Evolutionary conservation across 2,113 vertebrate genomes (phyloP).

Genomic region (Trachemys scripta): DNA sequence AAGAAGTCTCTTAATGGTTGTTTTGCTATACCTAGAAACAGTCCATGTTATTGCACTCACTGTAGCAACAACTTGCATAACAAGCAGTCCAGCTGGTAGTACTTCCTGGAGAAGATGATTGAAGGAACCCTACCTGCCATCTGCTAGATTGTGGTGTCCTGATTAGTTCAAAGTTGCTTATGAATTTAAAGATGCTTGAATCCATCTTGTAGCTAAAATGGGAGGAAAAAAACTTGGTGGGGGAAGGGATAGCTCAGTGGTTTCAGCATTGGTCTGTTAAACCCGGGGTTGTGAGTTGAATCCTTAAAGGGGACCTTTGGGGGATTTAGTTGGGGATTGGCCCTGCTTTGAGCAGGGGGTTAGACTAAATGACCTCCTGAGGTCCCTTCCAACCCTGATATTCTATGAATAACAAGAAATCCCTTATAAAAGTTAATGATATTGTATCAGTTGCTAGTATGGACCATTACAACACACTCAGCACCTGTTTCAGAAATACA

Average conservation of each 20-base stretch:
- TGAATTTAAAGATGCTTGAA: background rate
- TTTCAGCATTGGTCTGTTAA: no score
- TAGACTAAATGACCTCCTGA: no score
- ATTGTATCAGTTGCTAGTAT: background rate
- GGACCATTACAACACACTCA: background rate
- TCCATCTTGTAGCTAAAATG: background rate
- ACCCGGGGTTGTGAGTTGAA: no score
- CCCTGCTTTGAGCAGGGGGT: no score
- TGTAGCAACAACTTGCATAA: background rate
- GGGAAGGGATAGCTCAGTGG: no score
- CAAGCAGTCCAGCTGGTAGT: background rate
- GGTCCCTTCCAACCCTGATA: no score
- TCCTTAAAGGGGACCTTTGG: no score
- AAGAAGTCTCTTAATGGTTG: background rate
- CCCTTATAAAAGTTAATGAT: background rate
- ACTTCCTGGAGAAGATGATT: background rate
- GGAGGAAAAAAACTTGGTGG: background rate
- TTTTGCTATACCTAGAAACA: background rate
- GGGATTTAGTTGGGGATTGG: no score
- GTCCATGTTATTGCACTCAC: background rate
- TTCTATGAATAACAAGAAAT: background rate
- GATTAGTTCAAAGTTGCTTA: background rate
- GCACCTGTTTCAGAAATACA: background rate
- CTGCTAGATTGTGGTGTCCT: background rate
- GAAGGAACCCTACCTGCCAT: background rate